These are phyloP conservation scores for Diabrotica balteata DNA, from an alignment of 2,888 invertebrate species.

Conservation along the genomic window DNA sequence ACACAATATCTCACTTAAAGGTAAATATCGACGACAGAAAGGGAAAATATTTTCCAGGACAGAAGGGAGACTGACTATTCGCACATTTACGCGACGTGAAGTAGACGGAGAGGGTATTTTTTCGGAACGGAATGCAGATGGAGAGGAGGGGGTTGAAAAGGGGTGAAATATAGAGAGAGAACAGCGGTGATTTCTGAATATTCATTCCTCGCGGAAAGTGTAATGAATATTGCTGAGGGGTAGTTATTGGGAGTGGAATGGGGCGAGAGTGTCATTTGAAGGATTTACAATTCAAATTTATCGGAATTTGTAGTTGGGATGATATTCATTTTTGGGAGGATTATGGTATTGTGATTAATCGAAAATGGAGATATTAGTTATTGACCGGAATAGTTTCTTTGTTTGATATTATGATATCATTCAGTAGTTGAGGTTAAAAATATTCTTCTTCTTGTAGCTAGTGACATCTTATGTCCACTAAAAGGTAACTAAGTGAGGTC, in stretches of 20 bases:
- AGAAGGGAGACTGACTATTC: conserved; percentile 13
- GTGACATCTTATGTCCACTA: too few species aligned
- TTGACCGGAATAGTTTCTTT: neutral
- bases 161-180: conserved; percentile 31
- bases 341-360: conserved; percentile 43
- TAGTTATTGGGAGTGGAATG: conserved; percentile 2
- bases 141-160: conserved; percentile 20
- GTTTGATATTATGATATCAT: too few species aligned
- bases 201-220: conserved; percentile 29
- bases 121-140: conserved; percentile 15
- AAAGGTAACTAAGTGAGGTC: too few species aligned
- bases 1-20: too few species aligned
- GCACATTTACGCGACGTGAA: conserved; percentile 21
- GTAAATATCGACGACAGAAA: too few species aligned
- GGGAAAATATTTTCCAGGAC: too few species aligned
- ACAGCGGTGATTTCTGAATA: conserved; percentile 32
- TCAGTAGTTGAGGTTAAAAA: too few species aligned
- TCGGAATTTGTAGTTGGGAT: conserved; percentile 13
- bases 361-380: neutral
- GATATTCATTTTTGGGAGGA: conserved; percentile 2
- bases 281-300: conserved; percentile 26
- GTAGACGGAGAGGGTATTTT: conserved; percentile 13
- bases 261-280: conserved; percentile 6
- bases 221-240: conserved; percentile 26
- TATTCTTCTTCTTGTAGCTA: too few species aligned